Base-by-base conservation (phyloP, 30 jellyfish, hydroid and myxozoan species). In the Calvadosia cruxmelitensis region DNA sequence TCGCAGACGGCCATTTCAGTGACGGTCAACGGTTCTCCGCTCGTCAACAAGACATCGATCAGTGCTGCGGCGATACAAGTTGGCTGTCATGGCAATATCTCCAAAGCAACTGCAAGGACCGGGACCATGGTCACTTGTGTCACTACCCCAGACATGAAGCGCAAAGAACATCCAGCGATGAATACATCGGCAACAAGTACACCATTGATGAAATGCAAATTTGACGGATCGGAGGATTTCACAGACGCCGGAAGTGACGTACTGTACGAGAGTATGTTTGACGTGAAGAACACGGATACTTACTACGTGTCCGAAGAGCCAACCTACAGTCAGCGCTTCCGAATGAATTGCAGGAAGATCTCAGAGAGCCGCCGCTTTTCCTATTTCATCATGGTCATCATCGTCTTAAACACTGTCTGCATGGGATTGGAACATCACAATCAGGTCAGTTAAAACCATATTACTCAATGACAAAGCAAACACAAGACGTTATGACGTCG, bases 351-450 rank as follows among this genome's bases (percentile, higher is more conserved):
- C 75, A 86, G 78, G 72, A 74, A 70, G 16, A 29, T 86, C 34
- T 75, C 93, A 1, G 96, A 86, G 69, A 86, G 96, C 63, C 77
- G 84, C 31, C 73, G 78, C 33, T 79, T 71, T 71, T 86, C 94
- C 42, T 83, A 69, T 64, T 86, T 86, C 53, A 86, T 86, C 27
- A 86, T 86, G 96, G 28, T 71, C 2, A 74, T 80, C 29, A 86
- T 86, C 13, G 77, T 86, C 3, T 27, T 75, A 33, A 86, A 86
- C 61, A 86, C 93, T 24, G 69, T 86, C 32, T 86, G 96, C 83
- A 86, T 86, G 96, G 96, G 92, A 33, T 66, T 86, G 61, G 96
- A 86, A 31, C 96, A 86, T 66, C 93, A 86, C 36, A 86, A 79
- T 62, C 93, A 86, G 92, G 96, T 86, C 68, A 3, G 50, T 1